Evolutionary conservation across 2,113 vertebrate genomes (phyloP), one percentile per base, ranked within the genome.

Genomic region (Solea solea): DNA sequence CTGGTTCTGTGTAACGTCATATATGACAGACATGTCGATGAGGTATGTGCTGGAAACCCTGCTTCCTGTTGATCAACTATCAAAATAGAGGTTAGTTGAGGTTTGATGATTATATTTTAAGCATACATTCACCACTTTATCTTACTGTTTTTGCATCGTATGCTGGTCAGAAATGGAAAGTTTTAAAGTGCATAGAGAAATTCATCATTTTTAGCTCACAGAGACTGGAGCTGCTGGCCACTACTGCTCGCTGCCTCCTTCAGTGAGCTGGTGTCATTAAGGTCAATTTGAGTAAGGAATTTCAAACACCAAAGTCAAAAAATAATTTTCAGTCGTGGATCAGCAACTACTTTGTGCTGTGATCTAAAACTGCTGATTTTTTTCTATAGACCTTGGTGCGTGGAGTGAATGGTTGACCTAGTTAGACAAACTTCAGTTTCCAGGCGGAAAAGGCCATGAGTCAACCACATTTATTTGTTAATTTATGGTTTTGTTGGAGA

Each of bases 21-120:
- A 69, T 41, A 64, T 62, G 74, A 44, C 16, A 9, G 63, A 58
- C 60, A 7, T 51, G 49, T 51, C 42, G 53, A 76, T 50, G 58
- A 82, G 58, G 40, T 25, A 56, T 0, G 7, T 14, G 54, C 16
- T 65, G 6, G 45, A 69, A 44, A 44, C 12, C 53, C 54, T 50
- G 44, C 62, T 46, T 5, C 13, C 21, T 5, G 49, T 64, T 13
- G 6, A 74, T 69, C 49, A 13, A 44, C 25, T 14, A 28, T 28
- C 4, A 5, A 14, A 2, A 6, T 25, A n/a, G 62, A 52, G 46
- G 58, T 4, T 14, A 52, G n/a, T 3, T 12, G 7, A 55, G 4
- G n/a, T 14, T 1, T 28, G 27, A 51, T 8, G 54, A 50, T 21
- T 21, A 34, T 34, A 6, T 34, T 34, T 34, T 34, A 34, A 34